Evolutionary conservation across 2,888 invertebrate genomes (phyloP), one percentile per base, ranked within the genome.

Genomic region (Drosophila diplacantha): DNA sequence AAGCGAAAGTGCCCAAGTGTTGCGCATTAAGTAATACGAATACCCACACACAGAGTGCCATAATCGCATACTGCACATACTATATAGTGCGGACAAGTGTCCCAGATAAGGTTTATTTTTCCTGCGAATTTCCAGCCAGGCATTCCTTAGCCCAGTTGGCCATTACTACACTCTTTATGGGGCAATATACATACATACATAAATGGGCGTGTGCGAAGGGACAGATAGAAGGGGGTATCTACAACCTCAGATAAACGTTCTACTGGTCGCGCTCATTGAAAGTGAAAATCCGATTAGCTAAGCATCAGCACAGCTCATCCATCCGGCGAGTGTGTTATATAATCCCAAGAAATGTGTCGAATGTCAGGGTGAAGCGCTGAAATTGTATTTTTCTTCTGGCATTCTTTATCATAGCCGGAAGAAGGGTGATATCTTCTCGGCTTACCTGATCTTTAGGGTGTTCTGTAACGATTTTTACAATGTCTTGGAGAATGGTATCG

Each of bases 1-100:
- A 75, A 75, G 81, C 75, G 75, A 77, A 69, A 77, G 76, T 75
- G 59, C 32, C 56, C 49, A 55, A 68, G 60, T 80, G 65, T 46
- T 61, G 51, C 62, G 65, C 65, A 66, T 66, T 66, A 61, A 66
- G 70, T 66, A 66, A 66, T 63, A 62, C 63, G 43, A 51, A 34
- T 71, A 32, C 51, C 53, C 24, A 62, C n/a, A 70, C 63, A 24
- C 14, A 2, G 34, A 24, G 29, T 46, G 29, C 61, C 44, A 59
- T 59, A 59, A 59, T 59, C 58, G 58, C 62, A 52, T 37, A 69
- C 39, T 43, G 53, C 60, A 69, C 49, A 69, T 59, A 58, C 46
- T 67, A 54, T 54, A 47, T 32, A 54, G 64, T 50, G 44, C 47
- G 56, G 63, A 69, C 69, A 66, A 62, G 71, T 70, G 63, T 39